Evolutionary conservation across 2,797 vertebrate species (phyloP).

Genomic region (Acipenser transmontanus): DNA sequence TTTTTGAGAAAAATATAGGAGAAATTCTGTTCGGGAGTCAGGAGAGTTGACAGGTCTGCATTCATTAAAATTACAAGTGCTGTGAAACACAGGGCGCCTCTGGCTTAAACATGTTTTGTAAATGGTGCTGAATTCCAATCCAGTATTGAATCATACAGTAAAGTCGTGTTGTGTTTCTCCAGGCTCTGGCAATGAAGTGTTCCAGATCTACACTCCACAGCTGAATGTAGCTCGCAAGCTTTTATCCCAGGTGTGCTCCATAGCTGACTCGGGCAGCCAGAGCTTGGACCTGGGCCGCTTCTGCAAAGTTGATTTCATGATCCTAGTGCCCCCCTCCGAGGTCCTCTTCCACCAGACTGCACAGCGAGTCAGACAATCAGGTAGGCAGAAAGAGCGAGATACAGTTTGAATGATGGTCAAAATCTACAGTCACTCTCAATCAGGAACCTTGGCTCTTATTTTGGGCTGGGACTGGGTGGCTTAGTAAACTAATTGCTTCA

Average conservation of each 20-base stretch:
- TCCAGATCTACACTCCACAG: slow-evolving; percentile 92
- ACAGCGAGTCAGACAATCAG: slow-evolving; percentile 89
- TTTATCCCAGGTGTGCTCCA: slow-evolving; percentile 93
- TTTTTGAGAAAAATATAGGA: no score
- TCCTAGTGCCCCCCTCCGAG: slow-evolving; percentile 87
- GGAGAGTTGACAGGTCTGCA: no score
- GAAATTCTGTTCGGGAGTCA: no score
- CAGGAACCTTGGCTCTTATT: no score
- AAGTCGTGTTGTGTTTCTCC: neutral
- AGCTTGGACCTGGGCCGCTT: slow-evolving; percentile 92
- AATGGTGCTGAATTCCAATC: no score
- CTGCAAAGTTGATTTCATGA: slow-evolving; percentile 92
- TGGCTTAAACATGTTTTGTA: no score
- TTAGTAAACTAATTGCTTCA: no score
- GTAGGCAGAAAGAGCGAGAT: slow-evolving; percentile 45
- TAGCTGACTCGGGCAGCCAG: slow-evolving; percentile 91
- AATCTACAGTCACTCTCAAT: no score
- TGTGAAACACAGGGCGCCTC: no score
- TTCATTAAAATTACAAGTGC: no score
- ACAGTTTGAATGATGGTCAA: no score
- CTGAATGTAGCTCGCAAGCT: slow-evolving; percentile 87
- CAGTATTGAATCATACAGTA: neutral
- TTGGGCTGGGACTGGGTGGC: no score
- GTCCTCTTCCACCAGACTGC: slow-evolving; percentile 90
- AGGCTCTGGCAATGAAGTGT: slow-evolving; percentile 55